A percentile compares a stretch with the other conserved stretches of the same genome.
phyloP scores from a whole-genome alignment of 2,888 invertebrate species.

The Nomada lathburiana region DNA sequence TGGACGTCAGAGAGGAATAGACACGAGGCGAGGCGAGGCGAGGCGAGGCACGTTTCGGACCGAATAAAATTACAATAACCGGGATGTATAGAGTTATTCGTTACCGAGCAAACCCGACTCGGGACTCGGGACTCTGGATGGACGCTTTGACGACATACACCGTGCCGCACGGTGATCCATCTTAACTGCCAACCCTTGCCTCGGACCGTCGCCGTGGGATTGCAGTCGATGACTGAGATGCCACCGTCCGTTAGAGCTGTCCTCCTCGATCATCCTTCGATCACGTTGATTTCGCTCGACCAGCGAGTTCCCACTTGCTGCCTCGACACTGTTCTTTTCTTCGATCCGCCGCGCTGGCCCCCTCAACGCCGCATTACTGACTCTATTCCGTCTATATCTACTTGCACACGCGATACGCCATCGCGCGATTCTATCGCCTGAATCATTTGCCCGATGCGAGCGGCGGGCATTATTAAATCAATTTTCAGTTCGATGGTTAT shows the following conservation, averaged over 20 bases:
- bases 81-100: slow-evolving; percentile 72
- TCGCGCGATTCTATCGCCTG: neutral
- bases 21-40: slow-evolving; percentile 34
- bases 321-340: slow-evolving; percentile 57
- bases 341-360: slow-evolving; percentile 6
- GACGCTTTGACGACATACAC: slow-evolving; percentile 75
- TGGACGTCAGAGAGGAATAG: slow-evolving; percentile 16
- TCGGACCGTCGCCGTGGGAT: slow-evolving; percentile 59
- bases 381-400: neutral
- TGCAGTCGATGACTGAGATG: slow-evolving; percentile 73
- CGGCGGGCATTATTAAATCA: neutral
- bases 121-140: slow-evolving; percentile 58
- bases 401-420: neutral
- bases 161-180: slow-evolving; percentile 78
- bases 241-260: slow-evolving; percentile 76
- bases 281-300: slow-evolving; percentile 65
- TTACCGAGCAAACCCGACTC: slow-evolving; percentile 55
- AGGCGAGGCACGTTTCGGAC: slow-evolving; percentile 58
- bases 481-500: too few relatives aligned
- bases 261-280: slow-evolving; percentile 75
- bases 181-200: slow-evolving; percentile 77
- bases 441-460: neutral
- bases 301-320: slow-evolving; percentile 56
- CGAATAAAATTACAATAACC: slow-evolving; percentile 73
- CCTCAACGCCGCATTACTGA: neutral